phyloP scores from a whole-genome alignment of 2,797 vertebrate genomes.

The Amblyopsis hoosieri region DNA sequence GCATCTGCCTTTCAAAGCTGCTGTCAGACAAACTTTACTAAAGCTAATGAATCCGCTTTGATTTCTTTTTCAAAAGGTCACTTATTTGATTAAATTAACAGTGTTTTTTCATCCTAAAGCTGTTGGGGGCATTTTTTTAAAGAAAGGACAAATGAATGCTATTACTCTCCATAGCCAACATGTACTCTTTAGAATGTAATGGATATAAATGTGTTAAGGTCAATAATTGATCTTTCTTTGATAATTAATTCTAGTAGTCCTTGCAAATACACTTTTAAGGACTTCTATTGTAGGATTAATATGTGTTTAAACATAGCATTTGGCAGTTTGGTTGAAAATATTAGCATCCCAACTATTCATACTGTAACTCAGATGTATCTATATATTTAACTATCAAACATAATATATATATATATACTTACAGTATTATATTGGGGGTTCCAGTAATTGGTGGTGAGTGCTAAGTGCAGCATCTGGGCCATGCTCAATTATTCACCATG shows the following conservation, averaged over 20 bases:
- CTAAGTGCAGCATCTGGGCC: too few relatives aligned
- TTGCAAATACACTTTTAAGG: neutral
- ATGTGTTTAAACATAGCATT: neutral
- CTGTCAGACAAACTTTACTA: constrained; percentile 85
- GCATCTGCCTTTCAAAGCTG: constrained; percentile 86
- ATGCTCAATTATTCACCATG: too few relatives aligned
- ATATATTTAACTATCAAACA: too few relatives aligned
- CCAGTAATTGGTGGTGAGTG: too few relatives aligned
- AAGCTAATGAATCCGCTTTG: constrained; percentile 86
- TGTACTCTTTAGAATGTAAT: constrained; percentile 40
- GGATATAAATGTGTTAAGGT: neutral
- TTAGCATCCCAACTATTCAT: too few relatives aligned
- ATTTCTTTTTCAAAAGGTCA: constrained; percentile 84
- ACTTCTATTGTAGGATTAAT: constrained; percentile 3
- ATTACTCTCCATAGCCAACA: constrained; percentile 58
- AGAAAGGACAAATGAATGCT: constrained; percentile 72
- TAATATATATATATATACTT: too few relatives aligned
- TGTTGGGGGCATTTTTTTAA: constrained; percentile 69
- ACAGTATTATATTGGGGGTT: too few relatives aligned
- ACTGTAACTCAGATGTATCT: too few relatives aligned
- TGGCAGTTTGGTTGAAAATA: too few relatives aligned
- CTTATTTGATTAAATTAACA: constrained; percentile 85
- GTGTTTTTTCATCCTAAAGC: constrained; percentile 48
- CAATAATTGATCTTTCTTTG: neutral
- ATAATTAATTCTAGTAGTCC: neutral